Conservation (phyloP, 2,888 invertebrate species). For the Odontothrips loti region DNA sequence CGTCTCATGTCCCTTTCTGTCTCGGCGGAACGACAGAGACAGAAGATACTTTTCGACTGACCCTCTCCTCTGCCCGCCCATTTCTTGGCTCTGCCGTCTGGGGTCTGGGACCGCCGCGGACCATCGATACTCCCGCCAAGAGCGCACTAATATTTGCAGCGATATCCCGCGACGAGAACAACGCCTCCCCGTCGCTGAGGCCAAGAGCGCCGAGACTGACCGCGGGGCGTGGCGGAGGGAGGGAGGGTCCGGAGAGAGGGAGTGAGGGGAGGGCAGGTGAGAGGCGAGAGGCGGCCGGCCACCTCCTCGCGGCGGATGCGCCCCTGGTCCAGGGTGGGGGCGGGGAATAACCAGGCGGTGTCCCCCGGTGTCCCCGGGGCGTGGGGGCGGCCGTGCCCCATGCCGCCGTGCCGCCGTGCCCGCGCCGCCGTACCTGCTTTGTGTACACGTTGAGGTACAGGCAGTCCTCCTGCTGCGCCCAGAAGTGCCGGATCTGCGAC, state of each 20-base stretch:
- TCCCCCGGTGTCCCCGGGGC: neutral
- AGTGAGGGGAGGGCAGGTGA: neutral
- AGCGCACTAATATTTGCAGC: neutral
- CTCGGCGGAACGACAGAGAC: no score
- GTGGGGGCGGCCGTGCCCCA: no score
- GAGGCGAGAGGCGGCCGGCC: neutral
- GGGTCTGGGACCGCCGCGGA: no score
- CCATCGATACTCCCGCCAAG: neutral
- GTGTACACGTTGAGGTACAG: constrained; percentile 20
- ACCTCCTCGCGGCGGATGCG: neutral
- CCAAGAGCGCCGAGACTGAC: no score
- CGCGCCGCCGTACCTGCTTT: neutral
- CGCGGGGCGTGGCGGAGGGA: no score
- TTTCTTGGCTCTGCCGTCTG: no score
- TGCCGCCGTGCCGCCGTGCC: neutral
- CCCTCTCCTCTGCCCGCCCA: no score
- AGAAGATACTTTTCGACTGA: neutral
- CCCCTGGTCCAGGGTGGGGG: neutral
- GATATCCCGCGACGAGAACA: no score
- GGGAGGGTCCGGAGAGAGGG: neutral
- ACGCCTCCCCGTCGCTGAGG: no score
- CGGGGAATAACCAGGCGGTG: neutral
- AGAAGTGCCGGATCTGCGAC: constrained; percentile 2
- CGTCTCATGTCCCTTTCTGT: no score
- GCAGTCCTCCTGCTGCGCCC: constrained; percentile 18